Conservation (phyloP, 2,888 invertebrate genomes). For the Conchocele bisecta region DNA sequence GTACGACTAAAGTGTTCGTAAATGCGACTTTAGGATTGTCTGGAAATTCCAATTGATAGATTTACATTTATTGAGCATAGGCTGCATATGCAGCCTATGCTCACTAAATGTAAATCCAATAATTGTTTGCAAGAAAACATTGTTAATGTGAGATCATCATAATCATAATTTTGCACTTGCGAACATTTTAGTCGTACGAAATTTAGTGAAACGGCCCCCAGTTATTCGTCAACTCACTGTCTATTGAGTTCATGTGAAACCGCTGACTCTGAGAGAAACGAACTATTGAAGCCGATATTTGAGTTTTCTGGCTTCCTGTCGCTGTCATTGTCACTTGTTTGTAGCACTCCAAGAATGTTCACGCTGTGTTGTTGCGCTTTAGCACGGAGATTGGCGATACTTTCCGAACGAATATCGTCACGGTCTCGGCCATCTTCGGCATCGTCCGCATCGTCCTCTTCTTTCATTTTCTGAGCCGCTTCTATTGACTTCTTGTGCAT, state of each 20-base stretch:
- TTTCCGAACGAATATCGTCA: constrained; percentile 89
- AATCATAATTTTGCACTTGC: too few species aligned
- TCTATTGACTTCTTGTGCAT: constrained; percentile 99
- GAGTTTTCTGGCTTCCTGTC: constrained; percentile 14
- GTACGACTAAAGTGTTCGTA: too few species aligned
- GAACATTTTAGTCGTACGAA: too few species aligned
- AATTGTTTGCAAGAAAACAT: too few species aligned
- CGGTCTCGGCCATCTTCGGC: constrained; percentile 66
- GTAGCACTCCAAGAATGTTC: constrained; percentile 68
- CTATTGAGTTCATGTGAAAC: constrained; percentile 29
- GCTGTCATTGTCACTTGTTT: constrained; percentile 59
- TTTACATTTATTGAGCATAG: too few species aligned
- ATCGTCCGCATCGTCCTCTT: constrained; percentile 87
- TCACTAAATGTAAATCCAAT: too few species aligned
- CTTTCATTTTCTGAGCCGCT: constrained; percentile 97
- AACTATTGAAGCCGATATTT: constrained; percentile 57
- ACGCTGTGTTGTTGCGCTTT: constrained; percentile 95
- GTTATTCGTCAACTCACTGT: constrained; percentile 16
- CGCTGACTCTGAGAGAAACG: constrained; percentile 59
- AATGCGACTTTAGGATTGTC: too few species aligned
- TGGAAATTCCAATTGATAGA: too few species aligned
- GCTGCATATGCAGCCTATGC: too few species aligned
- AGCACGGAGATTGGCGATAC: constrained; percentile 95
- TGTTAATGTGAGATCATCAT: too few species aligned
- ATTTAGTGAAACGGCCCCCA: too few species aligned